A percentile compares a stretch with the other conserved stretches of the same genome.
Evolutionary conservation across 2,113 vertebrate genomes (phyloP).

Genomic region (Coturnix japonica): DNA sequence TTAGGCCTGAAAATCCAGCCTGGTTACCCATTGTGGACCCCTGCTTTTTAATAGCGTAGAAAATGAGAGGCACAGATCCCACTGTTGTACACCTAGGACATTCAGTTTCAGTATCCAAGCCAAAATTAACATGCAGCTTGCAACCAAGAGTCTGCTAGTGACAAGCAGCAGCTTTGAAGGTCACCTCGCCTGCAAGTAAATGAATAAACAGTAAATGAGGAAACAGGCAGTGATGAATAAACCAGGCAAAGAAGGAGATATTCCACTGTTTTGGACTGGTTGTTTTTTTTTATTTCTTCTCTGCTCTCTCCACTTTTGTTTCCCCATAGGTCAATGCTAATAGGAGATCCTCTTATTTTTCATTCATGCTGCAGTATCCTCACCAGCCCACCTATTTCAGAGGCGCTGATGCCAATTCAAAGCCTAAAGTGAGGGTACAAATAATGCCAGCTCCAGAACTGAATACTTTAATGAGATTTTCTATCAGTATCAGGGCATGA

Average conservation of each 20-base stretch:
- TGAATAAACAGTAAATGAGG: constrained; percentile 59
- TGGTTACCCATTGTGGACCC: not conserved
- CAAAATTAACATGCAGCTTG: constrained; percentile 59
- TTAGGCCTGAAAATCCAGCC: not conserved
- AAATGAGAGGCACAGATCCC: not conserved
- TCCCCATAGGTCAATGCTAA: constrained; percentile 5
- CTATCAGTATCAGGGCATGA: not conserved
- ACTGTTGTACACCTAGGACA: not conserved
- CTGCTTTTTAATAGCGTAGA: not conserved
- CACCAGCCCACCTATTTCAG: not conserved
- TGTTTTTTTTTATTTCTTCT: not conserved
- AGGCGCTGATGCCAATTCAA: not conserved
- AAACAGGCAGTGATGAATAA: constrained; percentile 25
- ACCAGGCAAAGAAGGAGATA: not conserved
- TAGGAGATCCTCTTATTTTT: constrained; percentile 1
- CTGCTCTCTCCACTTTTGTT: not conserved
- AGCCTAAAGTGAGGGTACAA: not conserved
- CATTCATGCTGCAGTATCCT: not conserved
- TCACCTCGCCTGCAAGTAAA: constrained; percentile 49
- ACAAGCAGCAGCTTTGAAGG: constrained; percentile 59
- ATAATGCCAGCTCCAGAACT: not conserved
- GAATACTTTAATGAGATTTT: not conserved
- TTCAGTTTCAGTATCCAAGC: not conserved
- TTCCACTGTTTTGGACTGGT: not conserved
- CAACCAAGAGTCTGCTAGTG: constrained; percentile 10